Conservation (phyloP, 1,140 invertebrate species). For the Stegodyphus dumicola region DNA sequence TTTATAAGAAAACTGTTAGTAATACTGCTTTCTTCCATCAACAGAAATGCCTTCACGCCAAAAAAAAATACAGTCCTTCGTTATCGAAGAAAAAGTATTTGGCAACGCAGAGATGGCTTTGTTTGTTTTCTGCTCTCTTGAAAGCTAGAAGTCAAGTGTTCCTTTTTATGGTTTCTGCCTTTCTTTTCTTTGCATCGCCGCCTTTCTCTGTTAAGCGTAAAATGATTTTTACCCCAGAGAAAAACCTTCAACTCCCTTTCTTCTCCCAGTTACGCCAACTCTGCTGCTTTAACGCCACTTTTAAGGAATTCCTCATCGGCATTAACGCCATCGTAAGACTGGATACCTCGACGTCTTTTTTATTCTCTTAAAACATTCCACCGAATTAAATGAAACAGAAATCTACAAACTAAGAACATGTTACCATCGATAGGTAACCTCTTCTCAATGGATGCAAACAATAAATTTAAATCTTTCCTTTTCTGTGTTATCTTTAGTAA, state of each 20-base stretch:
- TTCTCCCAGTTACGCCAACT: background rate
- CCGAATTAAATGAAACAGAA: no score
- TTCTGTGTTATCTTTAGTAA: no score
- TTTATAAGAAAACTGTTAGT: background rate
- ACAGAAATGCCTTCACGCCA: no score
- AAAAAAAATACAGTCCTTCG: constrained; percentile 29
- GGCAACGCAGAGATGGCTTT: constrained; percentile 12
- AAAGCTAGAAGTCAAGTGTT: constrained; percentile 8
- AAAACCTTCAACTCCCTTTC: constrained; percentile 8
- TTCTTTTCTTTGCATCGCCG: constrained; percentile 20
- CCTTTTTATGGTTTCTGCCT: constrained; percentile 24
- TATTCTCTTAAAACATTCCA: no score
- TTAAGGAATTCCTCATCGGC: constrained; percentile 9
- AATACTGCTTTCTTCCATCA: background rate
- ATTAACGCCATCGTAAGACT: background rate
- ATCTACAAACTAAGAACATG: no score
- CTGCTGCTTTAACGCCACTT: constrained; percentile 13
- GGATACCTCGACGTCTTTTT: background rate
- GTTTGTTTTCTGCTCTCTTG: constrained; percentile 25
- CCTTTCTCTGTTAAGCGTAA: constrained; percentile 25
- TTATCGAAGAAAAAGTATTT: constrained; percentile 19
- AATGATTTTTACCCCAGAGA: constrained; percentile 43
- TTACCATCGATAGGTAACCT: no score
- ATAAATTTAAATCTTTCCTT: no score
- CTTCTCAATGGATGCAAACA: no score